Evolutionary conservation across 2,888 invertebrate species (phyloP).

Genomic region (Euproctis similis): DNA sequence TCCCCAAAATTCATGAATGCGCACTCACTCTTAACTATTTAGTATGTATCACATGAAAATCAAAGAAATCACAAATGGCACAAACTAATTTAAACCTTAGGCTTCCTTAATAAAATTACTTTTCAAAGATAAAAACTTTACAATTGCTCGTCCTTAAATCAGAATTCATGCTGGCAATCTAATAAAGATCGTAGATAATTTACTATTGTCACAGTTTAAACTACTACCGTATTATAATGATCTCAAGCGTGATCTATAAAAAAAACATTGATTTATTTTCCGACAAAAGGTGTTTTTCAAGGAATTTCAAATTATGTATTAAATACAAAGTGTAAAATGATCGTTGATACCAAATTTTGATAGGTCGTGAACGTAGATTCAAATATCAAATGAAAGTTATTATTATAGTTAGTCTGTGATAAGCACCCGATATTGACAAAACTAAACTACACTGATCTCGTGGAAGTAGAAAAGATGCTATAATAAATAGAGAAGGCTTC

Average conservation of each 20-base stretch:
- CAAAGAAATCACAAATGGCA: constrained; percentile 17
- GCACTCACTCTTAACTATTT: constrained; percentile 15
- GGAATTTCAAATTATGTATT: too few relatives aligned
- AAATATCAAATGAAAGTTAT: too few relatives aligned
- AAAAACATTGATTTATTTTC: constrained; percentile 10
- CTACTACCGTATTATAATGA: constrained; percentile 15
- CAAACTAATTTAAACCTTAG: not conserved
- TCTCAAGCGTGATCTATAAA: constrained; percentile 37
- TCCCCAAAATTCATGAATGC: constrained; percentile 7
- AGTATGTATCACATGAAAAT: constrained; percentile 39
- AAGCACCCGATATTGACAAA: too few relatives aligned
- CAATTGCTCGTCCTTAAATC: constrained; percentile 11
- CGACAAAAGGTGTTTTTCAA: not conserved
- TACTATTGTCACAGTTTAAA: constrained; percentile 32
- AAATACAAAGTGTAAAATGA: too few relatives aligned
- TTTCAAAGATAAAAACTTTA: not conserved
- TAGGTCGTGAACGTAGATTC: too few relatives aligned
- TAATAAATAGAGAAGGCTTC: too few relatives aligned
- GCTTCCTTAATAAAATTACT: too few relatives aligned
- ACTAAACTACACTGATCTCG: too few relatives aligned
- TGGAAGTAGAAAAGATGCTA: too few relatives aligned
- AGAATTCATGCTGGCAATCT: constrained; percentile 32
- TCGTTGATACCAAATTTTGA: too few relatives aligned
- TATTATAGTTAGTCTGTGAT: too few relatives aligned
- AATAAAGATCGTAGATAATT: constrained; percentile 36